Base-by-base conservation (phyloP, 1,140 invertebrate species). In the Lordiphosa mommai region DNA sequence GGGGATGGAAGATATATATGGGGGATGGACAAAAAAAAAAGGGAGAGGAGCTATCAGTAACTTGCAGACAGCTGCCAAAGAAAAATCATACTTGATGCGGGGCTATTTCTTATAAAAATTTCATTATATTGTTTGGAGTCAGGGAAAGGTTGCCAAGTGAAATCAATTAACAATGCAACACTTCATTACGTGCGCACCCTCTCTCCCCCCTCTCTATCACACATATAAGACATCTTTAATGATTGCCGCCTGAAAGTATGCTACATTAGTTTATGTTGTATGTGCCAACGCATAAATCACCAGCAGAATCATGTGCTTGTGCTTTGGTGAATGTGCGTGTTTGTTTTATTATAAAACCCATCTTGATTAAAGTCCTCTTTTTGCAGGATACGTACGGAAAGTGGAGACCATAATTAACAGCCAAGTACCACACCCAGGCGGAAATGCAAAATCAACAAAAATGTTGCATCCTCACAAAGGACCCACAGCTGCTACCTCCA, bases 51-150 rank as follows among this genome's bases (percentile, higher is more conserved):
- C 37, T 65, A 73, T 73, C 70, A 59, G 48, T 34, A 59, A 41
- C 58, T 69, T 48, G 20, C 56, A 55, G 59, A 46, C 61, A 41
- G 37, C 32, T 16, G 7, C 53, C 56, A 12, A 46, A 56, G 10
- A n/a, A 52, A 65, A 76, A 66, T 69, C 71, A 60, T 49, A 57
- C 49, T 60, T 72, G 58, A 72, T 77, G 68, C 53, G 58, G 32
- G 23, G 53, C 58, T 50, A 60, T 68, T 67, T 77, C 72, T 71
- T 61, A 71, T 77, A 61, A 76, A 77, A 71, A 61, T 77, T 76
- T 71, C 66, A 71, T 76, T 70, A 66, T 66, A 33, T 57, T 40
- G 38, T 10, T 43, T 13, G 9, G 23, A 52, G 13, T 36, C 34
- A 14, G 10, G 40, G 17, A 27, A 41, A 41, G 20, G 10, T 41